Conservation (phyloP, 2,113 vertebrate genomes). For the Choloepus hoffmanni region DNA sequence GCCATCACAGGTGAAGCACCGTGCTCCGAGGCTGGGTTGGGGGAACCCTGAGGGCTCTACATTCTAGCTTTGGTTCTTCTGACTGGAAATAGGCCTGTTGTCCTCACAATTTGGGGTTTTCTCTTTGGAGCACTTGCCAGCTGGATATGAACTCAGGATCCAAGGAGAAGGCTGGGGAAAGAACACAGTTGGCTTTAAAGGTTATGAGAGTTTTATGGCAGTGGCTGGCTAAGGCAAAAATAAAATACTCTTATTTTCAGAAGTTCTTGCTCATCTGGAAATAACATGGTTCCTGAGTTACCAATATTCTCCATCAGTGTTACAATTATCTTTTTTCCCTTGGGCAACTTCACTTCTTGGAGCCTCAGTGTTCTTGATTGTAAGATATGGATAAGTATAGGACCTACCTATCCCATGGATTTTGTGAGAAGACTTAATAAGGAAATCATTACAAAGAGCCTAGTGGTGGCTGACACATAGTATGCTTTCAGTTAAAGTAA, state of each 20-base stretch:
- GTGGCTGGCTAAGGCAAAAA: background rate
- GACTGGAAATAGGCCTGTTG: background rate
- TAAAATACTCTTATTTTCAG: conserved; percentile 4
- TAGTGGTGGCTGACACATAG: background rate
- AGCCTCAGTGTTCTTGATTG: background rate
- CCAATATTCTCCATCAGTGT: background rate
- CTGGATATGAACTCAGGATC: background rate
- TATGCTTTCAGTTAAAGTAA: background rate
- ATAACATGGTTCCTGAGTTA: background rate
- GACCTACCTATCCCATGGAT: background rate
- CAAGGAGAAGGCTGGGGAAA: background rate
- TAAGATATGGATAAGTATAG: background rate
- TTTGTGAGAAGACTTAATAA: background rate
- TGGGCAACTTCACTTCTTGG: background rate
- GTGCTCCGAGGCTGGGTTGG: background rate
- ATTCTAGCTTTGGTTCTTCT: conserved; percentile 12
- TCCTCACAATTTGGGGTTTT: background rate
- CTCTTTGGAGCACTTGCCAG: background rate
- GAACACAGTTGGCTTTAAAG: background rate
- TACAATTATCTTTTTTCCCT: background rate
- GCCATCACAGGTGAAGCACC: background rate
- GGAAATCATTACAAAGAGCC: conserved; percentile 38
- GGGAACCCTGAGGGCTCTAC: background rate
- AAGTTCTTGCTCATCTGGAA: background rate
- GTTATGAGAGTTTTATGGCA: background rate